phyloP scores from a whole-genome alignment of 1,140 invertebrate genomes.

The Druon quercuslanigerum region DNA sequence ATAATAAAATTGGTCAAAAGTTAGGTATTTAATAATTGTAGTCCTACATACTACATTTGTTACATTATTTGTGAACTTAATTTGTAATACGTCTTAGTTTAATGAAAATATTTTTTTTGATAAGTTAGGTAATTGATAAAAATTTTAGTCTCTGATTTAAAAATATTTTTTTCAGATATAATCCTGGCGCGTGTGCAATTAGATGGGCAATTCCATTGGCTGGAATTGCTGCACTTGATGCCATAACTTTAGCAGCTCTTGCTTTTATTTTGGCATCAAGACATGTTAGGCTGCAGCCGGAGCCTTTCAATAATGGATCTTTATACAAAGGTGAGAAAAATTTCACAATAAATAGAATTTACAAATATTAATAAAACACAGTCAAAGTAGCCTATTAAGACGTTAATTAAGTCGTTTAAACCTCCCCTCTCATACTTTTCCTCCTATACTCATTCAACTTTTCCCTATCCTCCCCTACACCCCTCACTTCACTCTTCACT shows the following conservation, averaged over 20 bases:
- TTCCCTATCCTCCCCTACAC: too few species aligned
- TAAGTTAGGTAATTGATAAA: too few species aligned
- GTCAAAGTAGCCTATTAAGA: too few species aligned
- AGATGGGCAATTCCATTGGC: constrained; percentile 97
- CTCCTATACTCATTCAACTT: too few species aligned
- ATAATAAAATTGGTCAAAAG: not conserved
- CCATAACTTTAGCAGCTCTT: constrained; percentile 89
- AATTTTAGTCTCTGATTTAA: not conserved
- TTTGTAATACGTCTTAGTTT: too few species aligned
- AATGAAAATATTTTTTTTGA: too few species aligned
- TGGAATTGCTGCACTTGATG: constrained; percentile 93
- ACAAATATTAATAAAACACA: too few species aligned
- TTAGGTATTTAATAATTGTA: not conserved
- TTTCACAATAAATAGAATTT: not conserved
- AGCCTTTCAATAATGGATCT: constrained; percentile 82
- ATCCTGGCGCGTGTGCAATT: constrained; percentile 88
- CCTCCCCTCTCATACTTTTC: too few species aligned
- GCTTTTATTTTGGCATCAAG: constrained; percentile 95
- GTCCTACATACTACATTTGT: too few species aligned
- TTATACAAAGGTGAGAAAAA: constrained; percentile 76
- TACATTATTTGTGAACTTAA: too few species aligned
- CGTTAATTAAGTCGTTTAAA: too few species aligned
- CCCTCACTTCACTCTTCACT: too few species aligned
- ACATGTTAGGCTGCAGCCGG: constrained; percentile 89
- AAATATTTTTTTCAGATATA: constrained; percentile 72